Conservation (phyloP, 2,888 invertebrate genomes). For the Drosophila quinaria region DNA sequence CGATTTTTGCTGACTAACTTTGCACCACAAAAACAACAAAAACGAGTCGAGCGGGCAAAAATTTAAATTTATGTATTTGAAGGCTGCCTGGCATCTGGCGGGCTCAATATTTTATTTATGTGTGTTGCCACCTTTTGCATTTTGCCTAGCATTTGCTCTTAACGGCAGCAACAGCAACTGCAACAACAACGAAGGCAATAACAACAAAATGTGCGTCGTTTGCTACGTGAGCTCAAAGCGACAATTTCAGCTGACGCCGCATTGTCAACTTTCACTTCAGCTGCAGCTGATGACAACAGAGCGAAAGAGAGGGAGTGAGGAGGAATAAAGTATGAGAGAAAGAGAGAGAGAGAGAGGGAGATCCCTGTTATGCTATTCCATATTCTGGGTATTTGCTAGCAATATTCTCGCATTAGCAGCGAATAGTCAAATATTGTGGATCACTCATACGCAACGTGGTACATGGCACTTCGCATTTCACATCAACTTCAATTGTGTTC, state of each 20-base stretch:
- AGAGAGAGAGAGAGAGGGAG: neutral
- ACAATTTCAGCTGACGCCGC: conserved; percentile 73
- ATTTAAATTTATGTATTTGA: conserved; percentile 73
- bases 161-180: conserved; percentile 49
- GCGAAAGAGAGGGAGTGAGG: neutral
- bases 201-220: conserved; percentile 45
- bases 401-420: conserved; percentile 66
- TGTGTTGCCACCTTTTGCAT: conserved; percentile 65
- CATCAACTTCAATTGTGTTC: conserved; percentile 62
- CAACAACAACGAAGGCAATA: conserved; percentile 23
- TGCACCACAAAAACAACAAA: conserved; percentile 26
- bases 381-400: conserved; percentile 10
- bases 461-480: conserved; percentile 44
- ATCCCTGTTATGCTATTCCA: conserved; percentile 10
- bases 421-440: conserved; percentile 74
- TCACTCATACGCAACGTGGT: conserved; percentile 76
- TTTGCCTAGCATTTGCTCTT: conserved; percentile 67
- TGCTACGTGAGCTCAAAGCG: conserved; percentile 66
- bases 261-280: conserved; percentile 80
- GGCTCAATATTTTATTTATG: conserved; percentile 78
- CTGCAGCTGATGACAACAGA: conserved; percentile 69
- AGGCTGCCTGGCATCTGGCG: conserved; percentile 45
- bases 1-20: conserved; percentile 79
- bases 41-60: conserved; percentile 28
- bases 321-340: neutral